These are phyloP conservation scores for Coenonympha arcania DNA, from an alignment of 2,888 invertebrate genomes.

Conservation along the genomic window DNA sequence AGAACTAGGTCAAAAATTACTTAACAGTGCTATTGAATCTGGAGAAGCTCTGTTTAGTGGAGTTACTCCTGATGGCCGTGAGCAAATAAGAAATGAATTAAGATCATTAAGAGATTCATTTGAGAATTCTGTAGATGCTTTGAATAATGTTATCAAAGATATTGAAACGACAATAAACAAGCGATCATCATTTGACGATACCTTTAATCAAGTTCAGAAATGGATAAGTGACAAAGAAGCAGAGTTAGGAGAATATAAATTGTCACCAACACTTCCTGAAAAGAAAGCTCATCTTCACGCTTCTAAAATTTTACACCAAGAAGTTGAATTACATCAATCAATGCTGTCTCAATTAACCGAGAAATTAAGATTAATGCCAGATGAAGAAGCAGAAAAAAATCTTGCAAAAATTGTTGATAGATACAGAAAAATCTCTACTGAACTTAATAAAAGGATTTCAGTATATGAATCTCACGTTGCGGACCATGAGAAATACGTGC, in stretches of 20 bases:
- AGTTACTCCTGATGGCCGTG: conserved; percentile 90
- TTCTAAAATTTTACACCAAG: conserved; percentile 86
- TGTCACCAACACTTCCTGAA: conserved; percentile 86
- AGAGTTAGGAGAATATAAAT: conserved; percentile 79
- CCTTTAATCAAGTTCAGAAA: conserved; percentile 87
- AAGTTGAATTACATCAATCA: conserved; percentile 88
- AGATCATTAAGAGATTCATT: conserved; percentile 85
- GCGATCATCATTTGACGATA: conserved; percentile 94
- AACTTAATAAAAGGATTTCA: conserved; percentile 78
- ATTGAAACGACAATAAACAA: conserved; percentile 92
- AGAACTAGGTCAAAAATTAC: conserved; percentile 83
- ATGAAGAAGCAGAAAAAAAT: conserved; percentile 84
- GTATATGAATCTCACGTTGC: conserved; percentile 80
- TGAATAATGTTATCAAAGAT: conserved; percentile 87
- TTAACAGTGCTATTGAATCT: conserved; percentile 86
- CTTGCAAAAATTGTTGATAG: conserved; percentile 81
- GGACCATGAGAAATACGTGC: conserved; percentile 87
- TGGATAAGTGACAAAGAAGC: conserved; percentile 89
- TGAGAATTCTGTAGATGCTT: conserved; percentile 87
- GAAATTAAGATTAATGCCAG: conserved; percentile 84
- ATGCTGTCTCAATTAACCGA: conserved; percentile 88
- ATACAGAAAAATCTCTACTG: conserved; percentile 79
- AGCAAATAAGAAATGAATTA: conserved; percentile 86
- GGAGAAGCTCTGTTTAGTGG: conserved; percentile 92
- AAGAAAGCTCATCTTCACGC: conserved; percentile 90